Conservation (phyloP, 2,888 invertebrate species). For the Mythimna loreyi region DNA sequence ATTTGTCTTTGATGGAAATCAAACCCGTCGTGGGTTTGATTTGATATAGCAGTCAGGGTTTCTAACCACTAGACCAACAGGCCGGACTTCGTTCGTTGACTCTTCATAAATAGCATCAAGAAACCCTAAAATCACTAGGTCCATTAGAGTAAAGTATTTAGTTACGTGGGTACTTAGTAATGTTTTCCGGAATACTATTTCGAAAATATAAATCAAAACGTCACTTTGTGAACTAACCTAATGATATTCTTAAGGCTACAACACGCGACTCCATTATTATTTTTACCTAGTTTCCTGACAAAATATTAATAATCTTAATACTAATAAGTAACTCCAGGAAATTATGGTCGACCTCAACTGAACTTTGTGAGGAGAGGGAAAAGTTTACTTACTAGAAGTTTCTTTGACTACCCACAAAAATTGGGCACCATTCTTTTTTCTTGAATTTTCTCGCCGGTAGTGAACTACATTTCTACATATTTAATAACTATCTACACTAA, state of each 20-base stretch:
- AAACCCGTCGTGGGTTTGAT: too few relatives aligned
- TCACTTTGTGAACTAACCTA: slow-evolving; percentile 37
- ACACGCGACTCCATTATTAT: slow-evolving; percentile 44
- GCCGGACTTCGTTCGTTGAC: too few relatives aligned
- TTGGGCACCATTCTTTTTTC: slow-evolving; percentile 7
- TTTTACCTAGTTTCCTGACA: slow-evolving; percentile 32
- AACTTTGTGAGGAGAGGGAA: slow-evolving; percentile 17
- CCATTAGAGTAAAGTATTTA: background rate
- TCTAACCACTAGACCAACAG: too few relatives aligned
- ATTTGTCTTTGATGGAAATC: too few relatives aligned
- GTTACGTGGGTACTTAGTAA: background rate
- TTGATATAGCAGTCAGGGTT: too few relatives aligned
- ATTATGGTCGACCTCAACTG: slow-evolving; percentile 22
- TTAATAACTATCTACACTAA: too few relatives aligned
- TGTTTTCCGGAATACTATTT: slow-evolving; percentile 19
- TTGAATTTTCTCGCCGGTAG: background rate
- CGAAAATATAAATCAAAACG: slow-evolving; percentile 40
- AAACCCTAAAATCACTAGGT: background rate
- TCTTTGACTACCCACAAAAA: slow-evolving; percentile 21
- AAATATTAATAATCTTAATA: slow-evolving; percentile 41
- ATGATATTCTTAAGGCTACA: slow-evolving; percentile 29
- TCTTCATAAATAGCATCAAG: too few relatives aligned
- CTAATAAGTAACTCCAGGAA: slow-evolving; percentile 20
- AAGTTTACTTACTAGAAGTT: slow-evolving; percentile 25
- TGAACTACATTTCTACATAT: too few relatives aligned